Evolutionary conservation across 2,888 invertebrate genomes (phyloP).

Genomic region (Anthrax anthrax): DNA sequence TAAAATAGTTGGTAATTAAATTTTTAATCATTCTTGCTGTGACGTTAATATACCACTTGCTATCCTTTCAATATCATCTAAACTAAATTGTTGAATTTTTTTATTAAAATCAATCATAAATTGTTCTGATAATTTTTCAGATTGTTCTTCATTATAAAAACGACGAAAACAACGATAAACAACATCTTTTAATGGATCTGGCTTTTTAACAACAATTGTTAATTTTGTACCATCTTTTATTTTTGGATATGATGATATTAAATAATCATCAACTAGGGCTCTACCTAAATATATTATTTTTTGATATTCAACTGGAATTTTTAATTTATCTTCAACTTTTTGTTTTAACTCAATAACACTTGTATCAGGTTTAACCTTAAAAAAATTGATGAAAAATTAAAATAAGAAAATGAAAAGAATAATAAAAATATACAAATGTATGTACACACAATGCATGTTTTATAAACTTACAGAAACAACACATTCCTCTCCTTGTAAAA

Average conservation of each 20-base stretch:
- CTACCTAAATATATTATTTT: conserved; percentile 57
- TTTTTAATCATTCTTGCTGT: background rate
- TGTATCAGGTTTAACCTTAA: conserved; percentile 40
- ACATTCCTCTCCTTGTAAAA: conserved; percentile 57
- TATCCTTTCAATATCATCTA: conserved; percentile 31
- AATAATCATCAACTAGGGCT: conserved; percentile 50
- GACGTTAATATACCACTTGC: conserved; percentile 18
- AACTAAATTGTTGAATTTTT: conserved; percentile 25
- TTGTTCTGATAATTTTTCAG: conserved; percentile 33
- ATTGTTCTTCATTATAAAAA: conserved; percentile 48
- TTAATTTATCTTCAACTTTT: conserved; percentile 45
- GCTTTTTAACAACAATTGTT: conserved; percentile 55
- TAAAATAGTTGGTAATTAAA: too few species aligned
- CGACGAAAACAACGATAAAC: conserved; percentile 41
- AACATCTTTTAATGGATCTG: conserved; percentile 44
- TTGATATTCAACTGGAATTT: conserved; percentile 54
- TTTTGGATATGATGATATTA: conserved; percentile 52
- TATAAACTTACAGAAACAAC: conserved; percentile 41
- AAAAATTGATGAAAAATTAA: background rate
- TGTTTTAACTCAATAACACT: conserved; percentile 55
- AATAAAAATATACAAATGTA: background rate
- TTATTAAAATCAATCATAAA: conserved; percentile 30
- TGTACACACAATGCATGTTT: too few species aligned
- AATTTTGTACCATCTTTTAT: conserved; percentile 63
- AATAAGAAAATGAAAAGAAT: background rate